Evolutionary conservation across 1,140 invertebrate species (phyloP).

Genomic region (Saccostrea echinata): DNA sequence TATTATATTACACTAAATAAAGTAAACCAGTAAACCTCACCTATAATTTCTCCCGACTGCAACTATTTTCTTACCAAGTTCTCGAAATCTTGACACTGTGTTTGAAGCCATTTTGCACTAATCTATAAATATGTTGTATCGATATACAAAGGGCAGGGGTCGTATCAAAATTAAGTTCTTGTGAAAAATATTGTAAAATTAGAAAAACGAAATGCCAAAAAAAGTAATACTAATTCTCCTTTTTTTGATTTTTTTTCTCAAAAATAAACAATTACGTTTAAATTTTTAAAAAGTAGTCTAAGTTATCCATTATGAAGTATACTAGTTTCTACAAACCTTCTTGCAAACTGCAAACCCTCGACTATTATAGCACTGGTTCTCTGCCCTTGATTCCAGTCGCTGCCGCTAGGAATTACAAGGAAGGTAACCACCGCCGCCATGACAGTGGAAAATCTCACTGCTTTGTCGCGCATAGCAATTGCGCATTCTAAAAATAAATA

Average conservation of each 20-base stretch:
- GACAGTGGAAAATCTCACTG: no score
- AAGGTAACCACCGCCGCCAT: no score
- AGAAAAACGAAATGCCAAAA: no score
- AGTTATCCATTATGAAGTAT: no score
- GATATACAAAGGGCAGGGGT: neutral
- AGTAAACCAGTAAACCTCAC: constrained; percentile 61
- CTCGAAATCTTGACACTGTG: constrained; percentile 65
- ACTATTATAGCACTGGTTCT: no score
- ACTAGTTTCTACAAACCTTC: no score
- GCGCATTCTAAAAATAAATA: no score
- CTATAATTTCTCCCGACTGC: constrained; percentile 84
- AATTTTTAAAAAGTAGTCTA: neutral
- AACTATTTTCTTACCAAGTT: constrained; percentile 82
- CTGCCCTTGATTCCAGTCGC: no score
- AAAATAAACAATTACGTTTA: neutral
- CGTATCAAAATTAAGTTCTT: neutral
- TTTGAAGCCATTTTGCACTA: constrained; percentile 17
- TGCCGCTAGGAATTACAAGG: no score
- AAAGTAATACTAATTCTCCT: neutral
- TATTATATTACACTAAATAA: neutral
- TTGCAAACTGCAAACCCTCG: neutral
- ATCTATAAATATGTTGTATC: neutral
- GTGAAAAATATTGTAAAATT: neutral
- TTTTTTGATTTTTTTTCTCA: neutral
- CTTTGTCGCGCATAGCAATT: no score